Evolutionary conservation across 2,888 invertebrate genomes (phyloP).

Genomic region (Cyaniris semiargus): DNA sequence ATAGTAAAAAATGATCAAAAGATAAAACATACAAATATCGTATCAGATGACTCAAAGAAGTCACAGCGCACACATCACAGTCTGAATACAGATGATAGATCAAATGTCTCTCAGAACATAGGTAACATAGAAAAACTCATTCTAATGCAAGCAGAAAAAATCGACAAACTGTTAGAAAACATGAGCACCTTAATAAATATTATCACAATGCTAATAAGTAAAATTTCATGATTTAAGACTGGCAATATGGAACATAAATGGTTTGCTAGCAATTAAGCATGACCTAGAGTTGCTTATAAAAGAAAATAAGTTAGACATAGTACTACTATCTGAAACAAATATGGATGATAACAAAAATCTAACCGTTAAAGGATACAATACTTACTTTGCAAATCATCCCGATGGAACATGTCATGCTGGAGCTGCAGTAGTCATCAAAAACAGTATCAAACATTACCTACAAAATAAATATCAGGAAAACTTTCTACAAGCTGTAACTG

Average conservation of each 20-base stretch:
- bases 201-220: conserved; percentile 36
- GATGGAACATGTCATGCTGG: conserved; percentile 32
- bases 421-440: conserved; percentile 25
- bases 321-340: conserved; percentile 41
- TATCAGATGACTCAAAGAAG: neutral
- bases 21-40: no score
- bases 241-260: conserved; percentile 41
- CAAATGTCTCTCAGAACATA: neutral
- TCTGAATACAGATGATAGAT: neutral
- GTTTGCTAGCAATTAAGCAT: conserved; percentile 12
- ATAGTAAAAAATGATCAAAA: no score
- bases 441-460: conserved; percentile 21
- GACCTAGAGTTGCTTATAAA: conserved; percentile 38
- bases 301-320: conserved; percentile 38
- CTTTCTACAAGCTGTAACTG: no score
- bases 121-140: conserved; percentile 29
- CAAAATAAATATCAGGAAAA: no score
- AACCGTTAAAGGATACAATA: conserved; percentile 33
- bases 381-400: conserved; percentile 38
- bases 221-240: conserved; percentile 33
- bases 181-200: conserved; percentile 38
- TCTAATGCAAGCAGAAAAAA: conserved; percentile 40
- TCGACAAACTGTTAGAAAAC: conserved; percentile 39
- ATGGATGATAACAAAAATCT: conserved; percentile 24
- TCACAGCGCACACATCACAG: neutral